A percentile compares a stretch with the other conserved stretches of the same genome.
phyloP scores from a whole-genome alignment of 2,113 vertebrate genomes.

The Condylura cristata region DNA sequence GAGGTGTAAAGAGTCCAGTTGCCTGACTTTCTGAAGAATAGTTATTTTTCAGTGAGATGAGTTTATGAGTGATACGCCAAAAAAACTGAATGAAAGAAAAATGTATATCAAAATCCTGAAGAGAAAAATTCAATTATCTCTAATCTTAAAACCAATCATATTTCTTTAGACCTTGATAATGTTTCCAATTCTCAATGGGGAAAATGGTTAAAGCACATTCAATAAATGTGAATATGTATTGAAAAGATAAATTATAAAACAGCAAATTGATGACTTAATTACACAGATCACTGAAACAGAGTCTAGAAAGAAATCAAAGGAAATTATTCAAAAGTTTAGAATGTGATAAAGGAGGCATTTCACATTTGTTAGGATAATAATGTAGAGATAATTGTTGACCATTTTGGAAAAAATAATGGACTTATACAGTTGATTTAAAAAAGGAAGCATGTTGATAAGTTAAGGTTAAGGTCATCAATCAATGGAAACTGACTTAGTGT shows the following conservation, averaged over 20 bases:
- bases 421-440: neutral
- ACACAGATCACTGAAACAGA: neutral
- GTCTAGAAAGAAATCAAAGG: conserved; percentile 21
- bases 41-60: neutral
- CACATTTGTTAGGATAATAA: neutral
- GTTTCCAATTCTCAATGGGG: conserved; percentile 11
- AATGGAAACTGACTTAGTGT: neutral
- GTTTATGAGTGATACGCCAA: neutral
- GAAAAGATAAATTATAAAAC: conserved; percentile 5
- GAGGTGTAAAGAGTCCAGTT: neutral
- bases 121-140: neutral
- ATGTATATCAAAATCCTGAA: neutral
- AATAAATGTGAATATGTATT: neutral
- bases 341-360: conserved; percentile 8
- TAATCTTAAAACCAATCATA: neutral
- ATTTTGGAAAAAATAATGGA: neutral
- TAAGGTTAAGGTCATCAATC: neutral
- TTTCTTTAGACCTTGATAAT: neutral
- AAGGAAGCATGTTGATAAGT: neutral
- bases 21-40: neutral
- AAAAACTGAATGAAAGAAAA: neutral
- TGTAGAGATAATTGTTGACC: neutral
- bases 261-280: neutral
- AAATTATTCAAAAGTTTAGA: neutral
- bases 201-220: neutral